Percentiles rank a stretch among this genome's conserved stretches.
Conservation (phyloP, 2,888 invertebrate species). For the Cosmopolites sordidus region DNA sequence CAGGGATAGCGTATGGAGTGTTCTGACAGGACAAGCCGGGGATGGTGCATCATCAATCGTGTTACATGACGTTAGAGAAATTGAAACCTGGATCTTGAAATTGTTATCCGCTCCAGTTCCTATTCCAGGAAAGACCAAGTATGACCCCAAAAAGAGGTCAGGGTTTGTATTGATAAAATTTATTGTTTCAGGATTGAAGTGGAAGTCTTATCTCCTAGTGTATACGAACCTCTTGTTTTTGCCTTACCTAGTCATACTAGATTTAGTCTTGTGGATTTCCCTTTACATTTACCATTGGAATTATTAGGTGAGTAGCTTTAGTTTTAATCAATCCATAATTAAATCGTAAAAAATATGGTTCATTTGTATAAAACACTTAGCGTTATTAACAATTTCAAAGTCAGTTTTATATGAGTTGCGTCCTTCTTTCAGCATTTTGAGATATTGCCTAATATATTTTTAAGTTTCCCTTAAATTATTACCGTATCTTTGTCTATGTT, state of each 20-base stretch:
- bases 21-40: slow-evolving; percentile 77
- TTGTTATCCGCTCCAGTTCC: slow-evolving; percentile 96
- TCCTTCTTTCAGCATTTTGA: too few species aligned
- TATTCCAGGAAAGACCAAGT: slow-evolving; percentile 86
- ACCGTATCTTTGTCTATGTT: too few species aligned
- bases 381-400: too few species aligned
- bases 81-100: slow-evolving; percentile 98
- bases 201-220: slow-evolving; percentile 81
- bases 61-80: slow-evolving; percentile 93
- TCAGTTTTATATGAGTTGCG: too few species aligned
- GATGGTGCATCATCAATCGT: slow-evolving; percentile 83
- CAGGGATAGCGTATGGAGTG: slow-evolving; percentile 96
- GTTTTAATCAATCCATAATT: too few species aligned
- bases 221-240: slow-evolving; percentile 83
- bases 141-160: neutral
- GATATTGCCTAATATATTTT: too few species aligned
- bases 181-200: slow-evolving; percentile 43
- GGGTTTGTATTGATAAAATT: too few species aligned
- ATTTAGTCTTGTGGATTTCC: slow-evolving; percentile 95
- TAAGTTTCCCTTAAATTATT: too few species aligned
- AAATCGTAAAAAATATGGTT: too few species aligned
- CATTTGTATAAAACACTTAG: too few species aligned
- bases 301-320: slow-evolving; percentile 66
- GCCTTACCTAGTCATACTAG: slow-evolving; percentile 96
- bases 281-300: slow-evolving; percentile 95